These are phyloP conservation scores for Alosa sapidissima DNA, from an alignment of 2,797 vertebrate genomes.

Conservation along the genomic window DNA sequence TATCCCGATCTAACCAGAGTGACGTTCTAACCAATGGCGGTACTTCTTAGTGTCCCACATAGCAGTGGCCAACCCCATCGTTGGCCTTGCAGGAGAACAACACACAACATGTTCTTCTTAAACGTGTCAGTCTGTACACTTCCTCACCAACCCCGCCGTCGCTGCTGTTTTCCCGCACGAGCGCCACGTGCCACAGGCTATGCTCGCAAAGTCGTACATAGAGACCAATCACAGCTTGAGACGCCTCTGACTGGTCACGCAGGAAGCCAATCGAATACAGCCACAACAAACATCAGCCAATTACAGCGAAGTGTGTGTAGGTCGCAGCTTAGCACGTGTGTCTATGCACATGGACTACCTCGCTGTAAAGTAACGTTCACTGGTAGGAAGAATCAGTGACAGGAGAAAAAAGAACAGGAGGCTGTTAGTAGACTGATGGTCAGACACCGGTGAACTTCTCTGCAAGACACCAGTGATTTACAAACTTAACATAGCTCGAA, in stretches of 20 bases:
- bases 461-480: neutral
- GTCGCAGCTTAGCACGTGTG: conserved; percentile 65
- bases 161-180: conserved; percentile 61
- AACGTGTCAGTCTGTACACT: neutral
- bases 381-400: neutral
- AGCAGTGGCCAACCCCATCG: neutral
- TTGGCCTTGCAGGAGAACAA: neutral
- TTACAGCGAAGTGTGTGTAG: conserved; percentile 37
- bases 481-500: neutral
- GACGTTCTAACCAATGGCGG: neutral
- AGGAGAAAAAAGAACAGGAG: conserved; percentile 14
- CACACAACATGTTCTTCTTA: neutral
- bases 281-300: conserved; percentile 42
- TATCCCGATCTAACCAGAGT: neutral
- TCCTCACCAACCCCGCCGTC: conserved; percentile 17
- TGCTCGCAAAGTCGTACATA: neutral
- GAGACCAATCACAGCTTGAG: conserved; percentile 53
- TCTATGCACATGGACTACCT: conserved; percentile 52
- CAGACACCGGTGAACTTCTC: neutral
- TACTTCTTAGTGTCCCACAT: neutral
- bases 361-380: conserved; percentile 37
- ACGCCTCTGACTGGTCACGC: conserved; percentile 53
- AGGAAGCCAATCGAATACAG: conserved; percentile 45
- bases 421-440: neutral
- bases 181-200: conserved; percentile 58